Base-by-base conservation (phyloP, 2,888 invertebrate genomes). In the Aporophyla lueneburgensis region DNA sequence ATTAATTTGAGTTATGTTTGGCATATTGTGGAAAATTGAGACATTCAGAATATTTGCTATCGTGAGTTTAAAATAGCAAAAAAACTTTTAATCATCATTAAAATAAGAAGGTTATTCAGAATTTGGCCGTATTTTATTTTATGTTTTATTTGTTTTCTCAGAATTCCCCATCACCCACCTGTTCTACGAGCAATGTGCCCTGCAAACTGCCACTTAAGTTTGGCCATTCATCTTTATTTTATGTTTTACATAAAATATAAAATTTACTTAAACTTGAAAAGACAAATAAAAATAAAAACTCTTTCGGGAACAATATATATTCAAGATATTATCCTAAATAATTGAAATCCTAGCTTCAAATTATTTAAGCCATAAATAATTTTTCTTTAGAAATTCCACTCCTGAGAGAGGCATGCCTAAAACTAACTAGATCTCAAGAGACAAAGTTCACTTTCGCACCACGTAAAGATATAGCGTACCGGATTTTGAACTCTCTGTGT, bases 341-440 rank as follows among this genome's bases (percentile, higher is more conserved):
- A 24, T 49, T 6, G 12, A 24, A 49, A 40, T 24, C n/a, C 40
- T 10, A 21, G 12, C 16, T 75, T 27, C 0, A 43, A 61, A n/a
- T 76, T 33, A 53, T 14, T 19, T 7, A 16, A 66, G 21, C 14
- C 14, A 19, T 2, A 58, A 7, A 16, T 24, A 33, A n/a, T 12
- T 21, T 62, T 49, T 76, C 53, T 19, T 62, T 3, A 33, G 3
- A 6, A n/a, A n/a, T 19, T 10, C 4, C 19, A 16, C 24, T 68
- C 43, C 16, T 1, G 10, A 56, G n/a, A 16, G 21, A 16, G 0
- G 9, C 16, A 49, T n/a, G 27, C 3, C 12, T 58, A 51, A 24
- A 43, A 9, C 33, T 14, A 78, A 70, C 40, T 33, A 49, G 4
- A 2, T 63, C 73, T 63, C 56, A 46, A 14, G 43, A 80, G 56